Base-by-base conservation (phyloP, 2,113 vertebrate species). In the Spheniscus mendiculus region DNA sequence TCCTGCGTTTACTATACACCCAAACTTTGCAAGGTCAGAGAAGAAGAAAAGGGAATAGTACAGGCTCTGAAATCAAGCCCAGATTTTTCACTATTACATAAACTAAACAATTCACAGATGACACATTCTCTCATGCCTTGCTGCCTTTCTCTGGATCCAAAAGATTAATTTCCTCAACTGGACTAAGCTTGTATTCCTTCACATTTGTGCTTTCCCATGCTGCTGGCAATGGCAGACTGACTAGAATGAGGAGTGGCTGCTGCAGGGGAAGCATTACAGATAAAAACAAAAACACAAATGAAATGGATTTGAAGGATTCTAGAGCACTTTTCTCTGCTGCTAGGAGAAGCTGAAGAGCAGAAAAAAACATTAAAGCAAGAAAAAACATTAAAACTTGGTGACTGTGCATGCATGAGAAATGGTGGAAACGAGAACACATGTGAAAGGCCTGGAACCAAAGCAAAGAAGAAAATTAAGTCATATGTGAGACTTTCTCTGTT, bases 111-210 rank as follows among this genome's bases (percentile, higher is more conserved):
- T 73, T 91, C 89, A 63, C 61, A 95, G 95, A 97, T 94, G 94
- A 97, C 89, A 97, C 94, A 96, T 95, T 88, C 84, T 96, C 93
- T 96, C 93, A 93, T 96, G 96, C 95, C 91, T 96, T 70, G 66
- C 89, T 97, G 91, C 89, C 84, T 95, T 95, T 83, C 78, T 88
- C 52, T 96, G 95, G 63, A 94, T 96, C 74, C 91, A 94, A 84
- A 95, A 97, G 93, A 96, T 94, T 97, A 95, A 97, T 96, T 97
- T 93, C 66, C n/a, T 83, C 93, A 83, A 85, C 89, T 95, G 96
- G 91, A 97, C 93, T 96, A 97, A 94, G 93, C 93, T 92, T 97
- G 96, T 96, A 97, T 96, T 96, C 84, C 94, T 94, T 71, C 82
- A 44, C n/a, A 93, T 84, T 71, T 93, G 67, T 83, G 91, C 82